Percentiles rank a stretch among this genome's conserved stretches.
Conservation (phyloP, 64 coral and sea anemone genomes). For the Cladopsammia gracilis region DNA sequence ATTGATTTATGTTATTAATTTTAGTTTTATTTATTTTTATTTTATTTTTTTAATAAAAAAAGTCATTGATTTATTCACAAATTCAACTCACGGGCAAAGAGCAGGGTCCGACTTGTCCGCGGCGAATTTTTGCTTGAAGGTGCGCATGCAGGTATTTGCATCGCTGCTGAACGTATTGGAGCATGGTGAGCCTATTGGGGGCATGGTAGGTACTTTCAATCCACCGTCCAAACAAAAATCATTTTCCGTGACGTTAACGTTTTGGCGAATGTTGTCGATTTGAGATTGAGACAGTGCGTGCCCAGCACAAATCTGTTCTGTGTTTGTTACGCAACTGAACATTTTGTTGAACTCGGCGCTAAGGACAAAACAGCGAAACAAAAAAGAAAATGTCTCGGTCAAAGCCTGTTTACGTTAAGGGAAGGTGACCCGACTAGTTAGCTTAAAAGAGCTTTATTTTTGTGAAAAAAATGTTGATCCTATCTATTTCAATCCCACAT, state of each 20-base stretch:
- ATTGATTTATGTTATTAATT: background rate
- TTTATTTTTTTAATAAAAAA: too few species aligned
- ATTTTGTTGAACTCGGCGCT: background rate
- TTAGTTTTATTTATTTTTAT: too few species aligned
- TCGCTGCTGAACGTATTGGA: background rate
- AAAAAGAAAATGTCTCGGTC: too few species aligned
- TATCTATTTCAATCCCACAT: too few species aligned
- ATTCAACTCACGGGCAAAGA: too few species aligned
- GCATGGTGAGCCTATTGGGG: background rate
- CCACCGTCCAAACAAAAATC: background rate
- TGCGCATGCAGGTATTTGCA: background rate
- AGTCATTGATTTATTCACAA: background rate
- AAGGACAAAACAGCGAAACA: background rate
- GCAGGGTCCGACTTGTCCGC: background rate
- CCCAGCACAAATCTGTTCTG: background rate
- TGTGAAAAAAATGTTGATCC: too few species aligned
- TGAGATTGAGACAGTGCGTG: background rate
- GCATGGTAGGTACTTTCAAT: background rate
- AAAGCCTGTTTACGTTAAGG: too few species aligned
- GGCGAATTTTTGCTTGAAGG: background rate
- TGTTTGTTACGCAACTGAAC: background rate
- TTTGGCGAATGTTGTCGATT: background rate
- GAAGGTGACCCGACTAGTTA: too few species aligned
- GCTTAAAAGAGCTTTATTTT: too few species aligned
- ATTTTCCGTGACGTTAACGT: background rate